phyloP scores from a whole-genome alignment of 2,888 invertebrate genomes.

The Pterobdella sp. region DNA sequence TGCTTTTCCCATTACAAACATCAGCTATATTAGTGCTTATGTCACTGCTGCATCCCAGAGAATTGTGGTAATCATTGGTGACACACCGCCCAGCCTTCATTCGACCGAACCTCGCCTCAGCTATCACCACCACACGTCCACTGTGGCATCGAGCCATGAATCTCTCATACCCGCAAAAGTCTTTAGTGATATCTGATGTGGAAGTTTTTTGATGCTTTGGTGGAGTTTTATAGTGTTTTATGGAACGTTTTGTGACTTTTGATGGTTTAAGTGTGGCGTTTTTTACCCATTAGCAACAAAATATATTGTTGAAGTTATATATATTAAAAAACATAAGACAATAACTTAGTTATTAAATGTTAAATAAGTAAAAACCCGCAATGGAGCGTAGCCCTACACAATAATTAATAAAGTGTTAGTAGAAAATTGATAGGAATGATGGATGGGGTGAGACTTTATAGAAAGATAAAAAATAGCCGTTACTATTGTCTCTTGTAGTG shows the following conservation, averaged over 20 bases:
- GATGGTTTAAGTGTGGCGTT: background rate
- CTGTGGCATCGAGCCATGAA: constrained; percentile 34
- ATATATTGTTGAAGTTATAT: no score
- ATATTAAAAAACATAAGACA: no score
- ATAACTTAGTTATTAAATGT: no score
- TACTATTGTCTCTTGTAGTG: no score
- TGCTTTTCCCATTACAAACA: constrained; percentile 32
- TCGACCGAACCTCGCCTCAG: constrained; percentile 36
- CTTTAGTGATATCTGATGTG: constrained; percentile 15
- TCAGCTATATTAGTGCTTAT: constrained; percentile 32
- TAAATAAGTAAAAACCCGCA: no score
- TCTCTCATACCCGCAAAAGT: constrained; percentile 35
- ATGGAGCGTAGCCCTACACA: no score
- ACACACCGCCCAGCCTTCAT: constrained; percentile 36
- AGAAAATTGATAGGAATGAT: no score
- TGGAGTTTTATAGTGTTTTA: background rate
- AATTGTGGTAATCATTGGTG: constrained; percentile 34
- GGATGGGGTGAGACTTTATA: no score
- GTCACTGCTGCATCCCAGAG: constrained; percentile 35
- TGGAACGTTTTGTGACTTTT: background rate
- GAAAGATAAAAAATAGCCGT: no score
- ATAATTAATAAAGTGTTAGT: no score
- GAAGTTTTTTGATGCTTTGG: background rate
- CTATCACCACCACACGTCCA: constrained; percentile 33
- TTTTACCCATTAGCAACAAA: no score